Evolutionary conservation across 2,113 vertebrate species (phyloP).

Genomic region (Upupa epops): DNA sequence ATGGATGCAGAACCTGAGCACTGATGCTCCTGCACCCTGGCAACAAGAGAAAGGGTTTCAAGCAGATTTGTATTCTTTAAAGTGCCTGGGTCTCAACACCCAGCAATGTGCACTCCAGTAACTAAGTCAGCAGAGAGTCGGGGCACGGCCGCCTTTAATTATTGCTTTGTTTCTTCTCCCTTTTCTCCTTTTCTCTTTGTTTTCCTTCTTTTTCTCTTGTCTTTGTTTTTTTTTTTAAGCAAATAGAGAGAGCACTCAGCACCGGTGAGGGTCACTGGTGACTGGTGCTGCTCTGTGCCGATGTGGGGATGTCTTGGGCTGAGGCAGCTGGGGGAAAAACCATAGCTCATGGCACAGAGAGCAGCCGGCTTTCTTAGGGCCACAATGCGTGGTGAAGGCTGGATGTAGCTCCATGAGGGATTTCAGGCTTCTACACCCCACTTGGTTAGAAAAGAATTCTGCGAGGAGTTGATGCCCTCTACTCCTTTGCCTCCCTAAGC

Average conservation of each 20-base stretch:
- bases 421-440: not conserved
- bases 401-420: not conserved
- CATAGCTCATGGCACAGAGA: not conserved
- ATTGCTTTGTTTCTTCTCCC: not conserved
- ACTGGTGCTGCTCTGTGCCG: not conserved
- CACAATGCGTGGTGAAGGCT: not conserved
- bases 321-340: not conserved
- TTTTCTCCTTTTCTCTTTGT: not conserved
- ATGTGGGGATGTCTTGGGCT: not conserved
- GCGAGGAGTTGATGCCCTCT: fast-evolving
- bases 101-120: not conserved
- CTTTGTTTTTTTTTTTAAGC: not conserved
- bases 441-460: not conserved
- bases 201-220: not conserved
- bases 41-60: not conserved
- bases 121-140: not conserved
- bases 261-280: not conserved
- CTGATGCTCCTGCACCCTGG: not conserved
- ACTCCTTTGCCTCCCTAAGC: not conserved
- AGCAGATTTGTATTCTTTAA: not conserved
- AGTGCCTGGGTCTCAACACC: not conserved
- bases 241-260: not conserved
- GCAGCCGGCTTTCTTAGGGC: not conserved
- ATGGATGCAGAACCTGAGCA: constrained; percentile 93
- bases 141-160: not conserved